These are phyloP conservation scores for Lagopus muta DNA, from an alignment of 2,113 vertebrate genomes.

Conservation along the genomic window DNA sequence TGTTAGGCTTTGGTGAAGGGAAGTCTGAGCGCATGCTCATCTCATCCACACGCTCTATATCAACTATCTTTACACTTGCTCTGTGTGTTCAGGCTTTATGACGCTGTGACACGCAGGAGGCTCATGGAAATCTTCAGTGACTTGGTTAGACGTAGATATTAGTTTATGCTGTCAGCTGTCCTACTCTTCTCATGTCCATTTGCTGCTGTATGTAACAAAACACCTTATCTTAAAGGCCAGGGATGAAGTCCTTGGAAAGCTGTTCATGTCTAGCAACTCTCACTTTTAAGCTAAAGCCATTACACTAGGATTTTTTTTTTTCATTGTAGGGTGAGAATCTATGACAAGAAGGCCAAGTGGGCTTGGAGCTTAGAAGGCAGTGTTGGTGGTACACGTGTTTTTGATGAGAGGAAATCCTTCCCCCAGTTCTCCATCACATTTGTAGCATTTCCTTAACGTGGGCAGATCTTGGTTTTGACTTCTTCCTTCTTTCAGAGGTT, in stretches of 20 bases:
- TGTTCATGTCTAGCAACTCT: background rate
- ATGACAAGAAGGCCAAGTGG: background rate
- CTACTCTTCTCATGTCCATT: background rate
- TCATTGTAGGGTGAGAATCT: background rate
- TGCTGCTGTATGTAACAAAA: background rate
- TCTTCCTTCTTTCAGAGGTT: background rate
- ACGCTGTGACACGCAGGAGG: background rate
- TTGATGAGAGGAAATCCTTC: background rate
- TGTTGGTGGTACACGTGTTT: background rate
- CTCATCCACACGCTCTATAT: accelerated
- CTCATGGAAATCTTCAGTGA: background rate
- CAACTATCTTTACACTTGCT: background rate
- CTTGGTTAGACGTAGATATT: background rate
- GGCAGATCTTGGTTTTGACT: background rate
- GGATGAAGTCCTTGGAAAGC: background rate
- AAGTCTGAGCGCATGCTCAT: background rate
- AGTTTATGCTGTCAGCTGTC: background rate
- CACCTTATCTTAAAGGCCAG: background rate
- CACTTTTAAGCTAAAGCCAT: background rate
- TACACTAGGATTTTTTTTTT: background rate
- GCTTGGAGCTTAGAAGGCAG: background rate
- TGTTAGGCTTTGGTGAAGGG: background rate
- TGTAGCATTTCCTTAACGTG: background rate
- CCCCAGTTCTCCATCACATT: background rate
- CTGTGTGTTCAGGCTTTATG: background rate